Conservation (phyloP, 2,888 invertebrate genomes). For the Pollenia griseotomentosa region DNA sequence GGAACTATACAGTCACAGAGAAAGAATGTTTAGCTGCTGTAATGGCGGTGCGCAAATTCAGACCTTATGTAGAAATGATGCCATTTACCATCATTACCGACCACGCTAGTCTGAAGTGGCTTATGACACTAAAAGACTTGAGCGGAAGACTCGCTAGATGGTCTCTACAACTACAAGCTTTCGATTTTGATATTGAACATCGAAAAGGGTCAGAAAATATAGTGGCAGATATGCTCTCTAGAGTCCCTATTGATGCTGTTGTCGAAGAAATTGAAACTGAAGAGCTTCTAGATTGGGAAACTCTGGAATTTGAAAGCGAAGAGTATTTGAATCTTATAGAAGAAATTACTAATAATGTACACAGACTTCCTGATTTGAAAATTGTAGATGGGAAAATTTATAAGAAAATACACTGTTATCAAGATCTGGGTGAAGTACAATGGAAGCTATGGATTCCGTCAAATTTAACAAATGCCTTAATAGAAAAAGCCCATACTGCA, state of each 20-base stretch:
- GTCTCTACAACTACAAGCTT: not conserved
- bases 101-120: not conserved
- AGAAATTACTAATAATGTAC: not conserved
- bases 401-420: not conserved
- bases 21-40: not conserved
- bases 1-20: not conserved
- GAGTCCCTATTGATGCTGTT: not conserved
- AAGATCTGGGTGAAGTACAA: not conserved
- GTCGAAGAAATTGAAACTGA: not conserved
- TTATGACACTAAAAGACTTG: not conserved
- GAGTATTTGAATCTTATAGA: not conserved
- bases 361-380: not conserved
- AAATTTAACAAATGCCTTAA: not conserved
- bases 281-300: not conserved
- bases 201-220: not conserved
- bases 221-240: not conserved
- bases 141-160: not conserved
- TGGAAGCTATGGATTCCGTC: constrained; percentile 14
- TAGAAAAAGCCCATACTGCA: not conserved
- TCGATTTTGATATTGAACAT: constrained; percentile 1
- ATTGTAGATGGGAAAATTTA: not conserved
- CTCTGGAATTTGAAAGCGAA: not conserved
- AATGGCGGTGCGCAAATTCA: not conserved
- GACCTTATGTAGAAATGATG: not conserved
- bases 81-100: not conserved